Conservation (phyloP, 1,140 invertebrate species). For the Drosophila pruinosa region DNA sequence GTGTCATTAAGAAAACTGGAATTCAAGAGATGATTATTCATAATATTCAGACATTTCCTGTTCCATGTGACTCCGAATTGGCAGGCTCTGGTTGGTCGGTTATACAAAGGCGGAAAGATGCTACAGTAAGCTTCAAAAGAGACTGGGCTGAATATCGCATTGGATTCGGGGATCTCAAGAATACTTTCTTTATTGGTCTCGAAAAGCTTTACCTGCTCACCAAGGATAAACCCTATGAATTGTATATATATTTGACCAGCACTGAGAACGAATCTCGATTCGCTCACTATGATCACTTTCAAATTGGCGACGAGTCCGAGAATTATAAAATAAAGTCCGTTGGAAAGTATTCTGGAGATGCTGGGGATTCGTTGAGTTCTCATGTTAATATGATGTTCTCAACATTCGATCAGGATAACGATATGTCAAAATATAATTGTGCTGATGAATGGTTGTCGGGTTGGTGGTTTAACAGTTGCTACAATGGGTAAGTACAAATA, state of each 20-base stretch:
- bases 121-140: background rate
- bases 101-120: constrained; percentile 6
- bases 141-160: background rate
- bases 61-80: background rate
- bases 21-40: background rate
- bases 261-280: background rate
- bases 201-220: constrained; percentile 5
- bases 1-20: background rate
- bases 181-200: constrained; percentile 15
- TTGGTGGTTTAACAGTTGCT: constrained; percentile 9
- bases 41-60: background rate
- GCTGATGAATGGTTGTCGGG: background rate
- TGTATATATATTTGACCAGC: background rate
- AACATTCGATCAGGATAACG: constrained; percentile 2
- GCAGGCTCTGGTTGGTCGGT: constrained; percentile 3
- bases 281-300: background rate
- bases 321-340: background rate
- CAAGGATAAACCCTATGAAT: background rate
- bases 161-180: constrained; percentile 1
- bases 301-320: background rate
- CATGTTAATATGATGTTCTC: background rate
- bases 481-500: background rate
- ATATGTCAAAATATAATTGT: background rate
- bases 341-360: background rate
- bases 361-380: background rate